phyloP scores from a whole-genome alignment of 2,888 invertebrate species.

The Heliconius cydno region DNA sequence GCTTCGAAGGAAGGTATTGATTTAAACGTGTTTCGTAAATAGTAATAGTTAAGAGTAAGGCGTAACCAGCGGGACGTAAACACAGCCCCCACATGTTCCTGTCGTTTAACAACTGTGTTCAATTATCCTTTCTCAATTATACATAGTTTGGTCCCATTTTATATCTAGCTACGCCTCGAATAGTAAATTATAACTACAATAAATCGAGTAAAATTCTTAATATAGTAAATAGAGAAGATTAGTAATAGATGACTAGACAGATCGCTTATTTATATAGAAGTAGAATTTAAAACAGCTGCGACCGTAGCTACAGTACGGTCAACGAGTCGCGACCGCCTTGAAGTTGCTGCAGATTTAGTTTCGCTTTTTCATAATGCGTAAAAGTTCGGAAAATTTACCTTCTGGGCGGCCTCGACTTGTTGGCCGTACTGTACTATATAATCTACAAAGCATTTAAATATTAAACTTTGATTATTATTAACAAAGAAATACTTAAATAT shows the following conservation, averaged over 20 bases:
- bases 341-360: too few relatives aligned
- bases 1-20: slow-evolving; percentile 74
- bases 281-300: slow-evolving; percentile 38
- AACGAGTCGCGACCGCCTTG: too few relatives aligned
- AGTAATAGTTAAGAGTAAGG: slow-evolving; percentile 59
- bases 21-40: slow-evolving; percentile 51
- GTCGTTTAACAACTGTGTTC: slow-evolving; percentile 61
- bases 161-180: slow-evolving; percentile 76
- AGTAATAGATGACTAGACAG: slow-evolving; percentile 56
- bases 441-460: slow-evolving; percentile 43
- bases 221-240: slow-evolving; percentile 54
- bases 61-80: slow-evolving; percentile 77
- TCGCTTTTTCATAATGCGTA: too few relatives aligned
- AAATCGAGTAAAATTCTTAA: slow-evolving; percentile 54
- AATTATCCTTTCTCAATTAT: slow-evolving; percentile 58
- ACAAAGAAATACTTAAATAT: slow-evolving; percentile 43
- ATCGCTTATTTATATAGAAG: slow-evolving; percentile 35
- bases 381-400: too few relatives aligned
- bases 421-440: slow-evolving; percentile 25
- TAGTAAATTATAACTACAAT: slow-evolving; percentile 50
- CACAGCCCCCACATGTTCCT: slow-evolving; percentile 62
- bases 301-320: slow-evolving; percentile 33
- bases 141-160: slow-evolving; percentile 72
- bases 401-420: too few relatives aligned
- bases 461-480: slow-evolving; percentile 11